phyloP scores from a whole-genome alignment of 2,113 vertebrate species.

The Desmodus rotundus region DNA sequence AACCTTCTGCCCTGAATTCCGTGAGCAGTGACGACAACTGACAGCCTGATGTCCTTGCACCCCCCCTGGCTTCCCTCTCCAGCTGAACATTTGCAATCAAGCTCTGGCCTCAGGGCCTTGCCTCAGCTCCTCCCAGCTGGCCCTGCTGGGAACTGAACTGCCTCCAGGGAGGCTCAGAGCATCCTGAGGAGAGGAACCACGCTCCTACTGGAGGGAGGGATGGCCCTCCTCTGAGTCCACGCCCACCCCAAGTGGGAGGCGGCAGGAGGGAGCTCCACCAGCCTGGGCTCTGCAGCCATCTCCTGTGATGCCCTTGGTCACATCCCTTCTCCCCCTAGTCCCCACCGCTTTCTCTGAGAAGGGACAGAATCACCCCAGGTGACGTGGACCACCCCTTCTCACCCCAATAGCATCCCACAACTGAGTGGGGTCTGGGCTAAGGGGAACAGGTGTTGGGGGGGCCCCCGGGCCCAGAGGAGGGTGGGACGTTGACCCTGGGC shows the following conservation, averaged over 20 bases:
- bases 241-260: fast-evolving
- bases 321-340: fast-evolving
- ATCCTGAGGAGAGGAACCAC: fast-evolving
- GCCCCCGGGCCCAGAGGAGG: fast-evolving
- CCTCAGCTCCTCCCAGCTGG: background rate
- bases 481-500: fast-evolving
- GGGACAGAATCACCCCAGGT: background rate
- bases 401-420: fast-evolving
- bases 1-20: background rate
- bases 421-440: background rate
- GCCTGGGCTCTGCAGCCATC: fast-evolving
- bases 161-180: fast-evolving
- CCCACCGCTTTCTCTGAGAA: background rate
- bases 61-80: background rate
- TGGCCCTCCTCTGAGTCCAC: background rate
- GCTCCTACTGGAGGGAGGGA: fast-evolving
- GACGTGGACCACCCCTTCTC: fast-evolving
- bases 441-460: fast-evolving
- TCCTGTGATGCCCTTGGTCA: fast-evolving
- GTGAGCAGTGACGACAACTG: background rate
- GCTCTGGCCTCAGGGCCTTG: background rate
- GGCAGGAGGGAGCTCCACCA: fast-evolving
- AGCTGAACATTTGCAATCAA: too few species aligned
- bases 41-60: fast-evolving
- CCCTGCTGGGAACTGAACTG: background rate